Conservation (phyloP, 2,113 vertebrate species). For the Anarrhichthys ocellatus region DNA sequence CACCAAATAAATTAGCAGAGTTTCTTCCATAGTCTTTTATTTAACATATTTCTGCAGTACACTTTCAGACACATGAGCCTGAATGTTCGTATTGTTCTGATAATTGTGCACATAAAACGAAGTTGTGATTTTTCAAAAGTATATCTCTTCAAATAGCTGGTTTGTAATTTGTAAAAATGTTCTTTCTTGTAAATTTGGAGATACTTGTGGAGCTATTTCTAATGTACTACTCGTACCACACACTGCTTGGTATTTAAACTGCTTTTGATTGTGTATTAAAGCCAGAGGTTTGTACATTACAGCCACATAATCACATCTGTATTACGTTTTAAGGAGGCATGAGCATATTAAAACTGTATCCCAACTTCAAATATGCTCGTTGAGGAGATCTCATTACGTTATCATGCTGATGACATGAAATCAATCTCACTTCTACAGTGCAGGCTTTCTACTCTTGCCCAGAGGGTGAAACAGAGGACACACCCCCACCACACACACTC, state of each 20-base stretch:
- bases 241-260: background rate
- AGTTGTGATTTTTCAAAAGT: no score
- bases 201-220: background rate
- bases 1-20: background rate
- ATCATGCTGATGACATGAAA: constrained; percentile 32
- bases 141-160: no score
- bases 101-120: no score
- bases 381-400: constrained; percentile 15
- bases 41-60: background rate
- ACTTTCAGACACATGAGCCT: no score
- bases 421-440: constrained; percentile 18
- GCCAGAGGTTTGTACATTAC: constrained; percentile 2
- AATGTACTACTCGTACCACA: background rate
- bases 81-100: no score
- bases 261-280: background rate
- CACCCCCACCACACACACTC: constrained; percentile 10
- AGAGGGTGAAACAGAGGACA: constrained; percentile 40
- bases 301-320: background rate
- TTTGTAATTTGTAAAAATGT: background rate
- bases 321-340: constrained; percentile 13
- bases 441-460: constrained; percentile 31
- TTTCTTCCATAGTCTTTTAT: background rate
- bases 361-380: constrained; percentile 1
- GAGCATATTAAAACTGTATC: constrained; percentile 10
- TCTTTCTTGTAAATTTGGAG: background rate